Conservation (phyloP, 1,140 invertebrate genomes). For the Probaryconus sp. region DNA sequence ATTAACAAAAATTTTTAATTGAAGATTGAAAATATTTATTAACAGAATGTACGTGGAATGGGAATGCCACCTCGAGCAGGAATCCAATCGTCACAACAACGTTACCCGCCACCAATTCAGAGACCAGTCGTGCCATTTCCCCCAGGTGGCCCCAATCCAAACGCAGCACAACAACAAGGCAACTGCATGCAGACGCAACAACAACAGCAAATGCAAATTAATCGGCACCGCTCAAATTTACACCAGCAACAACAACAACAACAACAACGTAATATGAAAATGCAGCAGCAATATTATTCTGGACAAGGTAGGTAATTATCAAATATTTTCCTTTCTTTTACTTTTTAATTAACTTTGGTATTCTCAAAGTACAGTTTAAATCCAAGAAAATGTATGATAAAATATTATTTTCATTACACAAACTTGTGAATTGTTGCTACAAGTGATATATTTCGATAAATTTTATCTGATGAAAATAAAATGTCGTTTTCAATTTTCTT, state of each 20-base stretch:
- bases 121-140: conserved; percentile 76
- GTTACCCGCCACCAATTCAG: conserved; percentile 78
- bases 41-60: conserved; percentile 77
- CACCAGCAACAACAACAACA: conserved; percentile 72
- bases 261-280: conserved; percentile 75
- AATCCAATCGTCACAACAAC: conserved; percentile 75
- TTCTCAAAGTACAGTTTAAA: no score
- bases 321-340: conserved; percentile 5
- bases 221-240: conserved; percentile 76
- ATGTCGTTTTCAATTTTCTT: no score
- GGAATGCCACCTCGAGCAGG: conserved; percentile 75
- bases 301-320: conserved; percentile 71
- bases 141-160: conserved; percentile 75
- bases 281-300: conserved; percentile 77
- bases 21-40: conserved; percentile 66
- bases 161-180: conserved; percentile 75
- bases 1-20: conserved; percentile 15
- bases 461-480: no score
- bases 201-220: conserved; percentile 73
- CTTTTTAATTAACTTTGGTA: no score
- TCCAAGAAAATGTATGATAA: no score
- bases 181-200: conserved; percentile 67
- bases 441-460: no score
- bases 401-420: no score
- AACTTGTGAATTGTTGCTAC: no score